Conservation (phyloP, 2,888 invertebrate species). For the Rhagonycha lutea region DNA sequence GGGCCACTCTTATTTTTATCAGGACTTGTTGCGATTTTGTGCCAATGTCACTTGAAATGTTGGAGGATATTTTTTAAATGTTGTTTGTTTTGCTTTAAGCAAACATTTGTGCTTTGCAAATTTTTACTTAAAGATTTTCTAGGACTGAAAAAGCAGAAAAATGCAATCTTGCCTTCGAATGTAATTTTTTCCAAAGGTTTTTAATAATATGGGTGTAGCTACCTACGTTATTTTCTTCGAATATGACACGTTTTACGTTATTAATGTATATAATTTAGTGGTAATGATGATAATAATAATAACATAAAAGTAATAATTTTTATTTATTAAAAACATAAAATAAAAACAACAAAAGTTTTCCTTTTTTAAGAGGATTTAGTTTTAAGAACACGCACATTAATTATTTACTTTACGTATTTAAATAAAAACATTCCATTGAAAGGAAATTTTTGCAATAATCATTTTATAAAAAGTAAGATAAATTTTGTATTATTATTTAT, state of each 20-base stretch:
- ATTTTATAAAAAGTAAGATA: not conserved
- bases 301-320: not conserved
- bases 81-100: not conserved
- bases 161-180: slow-evolving; percentile 43
- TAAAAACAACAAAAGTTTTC: not conserved
- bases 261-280: not conserved
- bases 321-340: not conserved
- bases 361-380: not conserved
- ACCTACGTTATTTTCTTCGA: not conserved
- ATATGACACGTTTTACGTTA: not conserved
- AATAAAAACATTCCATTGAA: not conserved
- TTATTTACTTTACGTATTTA: not conserved
- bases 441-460: slow-evolving; percentile 5
- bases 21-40: not conserved
- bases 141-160: slow-evolving; percentile 10
- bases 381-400: not conserved
- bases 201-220: slow-evolving; percentile 8
- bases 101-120: slow-evolving; percentile 4
- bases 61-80: not conserved
- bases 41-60: not conserved
- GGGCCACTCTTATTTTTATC: not conserved
- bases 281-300: not conserved
- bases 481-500: slow-evolving; percentile 15
- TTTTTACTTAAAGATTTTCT: slow-evolving; percentile 3
- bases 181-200: slow-evolving; percentile 24